These are phyloP conservation scores for Actinernus sp. DNA, from an alignment of 92 coral and sea anemone genomes.

Conservation along the genomic window DNA sequence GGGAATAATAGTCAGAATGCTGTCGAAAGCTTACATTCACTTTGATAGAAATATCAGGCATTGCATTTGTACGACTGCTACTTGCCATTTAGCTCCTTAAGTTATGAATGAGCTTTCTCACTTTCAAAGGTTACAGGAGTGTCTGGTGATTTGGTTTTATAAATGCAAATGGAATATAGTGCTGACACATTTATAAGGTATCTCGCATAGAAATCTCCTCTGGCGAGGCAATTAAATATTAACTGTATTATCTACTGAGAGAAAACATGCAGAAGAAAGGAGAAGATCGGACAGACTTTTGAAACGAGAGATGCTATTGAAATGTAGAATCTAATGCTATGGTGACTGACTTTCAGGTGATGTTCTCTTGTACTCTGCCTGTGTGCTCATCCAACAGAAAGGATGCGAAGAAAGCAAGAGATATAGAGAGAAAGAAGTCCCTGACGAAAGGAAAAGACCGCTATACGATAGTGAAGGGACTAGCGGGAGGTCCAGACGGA, in stretches of 20 bases:
- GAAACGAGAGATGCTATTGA: slow-evolving; percentile 2
- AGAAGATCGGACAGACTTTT: slow-evolving; percentile 7
- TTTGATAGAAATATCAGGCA: too few relatives aligned
- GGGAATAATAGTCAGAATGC: not conserved
- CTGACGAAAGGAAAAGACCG: slow-evolving; percentile 85
- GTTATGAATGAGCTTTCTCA: too few relatives aligned
- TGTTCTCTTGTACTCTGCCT: slow-evolving; percentile 90
- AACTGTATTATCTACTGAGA: slow-evolving; percentile 9
- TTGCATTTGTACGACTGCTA: too few relatives aligned
- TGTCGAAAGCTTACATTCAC: too few relatives aligned
- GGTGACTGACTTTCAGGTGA: too few relatives aligned
- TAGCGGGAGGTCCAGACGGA: slow-evolving; percentile 92
- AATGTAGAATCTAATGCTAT: too few relatives aligned
- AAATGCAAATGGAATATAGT: too few relatives aligned
- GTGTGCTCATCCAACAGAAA: slow-evolving; percentile 77
- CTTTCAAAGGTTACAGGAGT: too few relatives aligned
- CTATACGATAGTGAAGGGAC: slow-evolving; percentile 91
- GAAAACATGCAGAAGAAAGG: slow-evolving; percentile 28
- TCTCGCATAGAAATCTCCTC: slow-evolving; percentile 18
- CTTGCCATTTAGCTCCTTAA: too few relatives aligned
- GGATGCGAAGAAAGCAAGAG: slow-evolving; percentile 64
- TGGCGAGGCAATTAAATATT: slow-evolving; percentile 10
- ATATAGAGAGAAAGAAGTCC: slow-evolving; percentile 74
- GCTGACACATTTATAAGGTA: too few relatives aligned
- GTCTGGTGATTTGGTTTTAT: too few relatives aligned